Evolutionary conservation across 2,888 invertebrate species (phyloP), one percentile per base, ranked within the genome.

Genomic region (Drosophila kambysellisi): DNA sequence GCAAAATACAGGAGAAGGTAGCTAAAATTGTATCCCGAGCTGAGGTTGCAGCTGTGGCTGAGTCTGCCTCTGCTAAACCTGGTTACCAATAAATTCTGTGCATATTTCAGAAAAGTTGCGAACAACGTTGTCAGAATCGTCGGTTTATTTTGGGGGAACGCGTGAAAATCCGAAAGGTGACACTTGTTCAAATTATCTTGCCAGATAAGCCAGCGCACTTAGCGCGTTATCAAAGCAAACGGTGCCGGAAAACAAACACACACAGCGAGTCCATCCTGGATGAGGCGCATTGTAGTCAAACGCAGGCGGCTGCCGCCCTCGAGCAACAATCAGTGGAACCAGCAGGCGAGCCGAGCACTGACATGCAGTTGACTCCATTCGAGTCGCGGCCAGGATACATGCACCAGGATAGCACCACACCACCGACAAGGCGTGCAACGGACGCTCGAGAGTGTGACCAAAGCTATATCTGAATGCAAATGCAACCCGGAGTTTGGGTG

Each of bases 151-250:
- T 66, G 62, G 62, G 66, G 51, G 67, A 72, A 61, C 83, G 86
- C 88, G 90, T 88, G 89, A 86, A 87, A 87, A 87, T 84, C 81
- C 83, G 76, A 86, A 81, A 88, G 84, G 89, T 90, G 89, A 83
- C 89, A 90, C 83, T 89, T 89, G 88, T 88, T 85, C 89, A 90
- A 88, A 90, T 89, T 85, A 90, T 89, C 85, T 89, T 89, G 79
- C 76, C 63, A 85, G 83, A 88, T 89, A 89, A 90, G 83, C 83
- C 88, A 86, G 89, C 82, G 79, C 89, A 88, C 89, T 88, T 88
- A 88, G 84, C 88, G 88, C 88, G 86, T 86, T 86, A 86, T 86
- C 86, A 89, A 82, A 76, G 85, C 85, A 75, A 85, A 76, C 82
- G 82, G 84, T 75, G 82, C 80, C 82, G 48, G 73, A 56, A 51